A percentile compares a stretch with the other conserved stretches of the same genome.
These are phyloP conservation scores for Fratercula arctica DNA, from an alignment of 2,797 vertebrate species.

Conservation along the genomic window DNA sequence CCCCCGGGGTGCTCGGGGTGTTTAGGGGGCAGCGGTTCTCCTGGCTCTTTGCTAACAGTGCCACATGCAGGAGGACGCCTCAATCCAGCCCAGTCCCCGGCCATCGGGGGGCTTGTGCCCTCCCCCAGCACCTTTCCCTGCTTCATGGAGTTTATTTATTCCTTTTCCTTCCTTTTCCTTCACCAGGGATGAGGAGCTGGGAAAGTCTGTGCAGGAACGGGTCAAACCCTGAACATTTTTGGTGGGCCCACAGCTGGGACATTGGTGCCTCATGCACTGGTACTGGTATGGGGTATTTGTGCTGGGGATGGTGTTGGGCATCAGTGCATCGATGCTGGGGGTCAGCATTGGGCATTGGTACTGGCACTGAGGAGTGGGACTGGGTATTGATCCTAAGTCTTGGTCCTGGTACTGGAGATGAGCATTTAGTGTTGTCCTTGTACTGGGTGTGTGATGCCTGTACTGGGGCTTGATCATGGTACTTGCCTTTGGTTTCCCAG, in stretches of 20 bases:
- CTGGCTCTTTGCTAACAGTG: neutral
- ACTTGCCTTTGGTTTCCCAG: neutral
- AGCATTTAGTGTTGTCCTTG: neutral
- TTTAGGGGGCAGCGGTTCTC: neutral
- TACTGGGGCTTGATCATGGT: neutral
- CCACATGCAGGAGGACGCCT: accelerated
- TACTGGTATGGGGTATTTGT: neutral
- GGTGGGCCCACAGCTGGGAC: neutral
- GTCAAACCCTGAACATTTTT: neutral
- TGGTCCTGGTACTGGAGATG: neutral
- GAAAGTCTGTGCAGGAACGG: neutral
- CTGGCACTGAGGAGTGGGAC: neutral
- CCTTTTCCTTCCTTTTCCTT: neutral
- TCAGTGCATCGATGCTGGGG: neutral
- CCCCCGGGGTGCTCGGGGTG: accelerated
- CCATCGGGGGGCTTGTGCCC: accelerated
- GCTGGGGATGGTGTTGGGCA: neutral
- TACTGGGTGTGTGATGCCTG: neutral
- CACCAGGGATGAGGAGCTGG: neutral
- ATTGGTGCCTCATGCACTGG: accelerated
- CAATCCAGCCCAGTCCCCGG: neutral
- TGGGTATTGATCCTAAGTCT: neutral
- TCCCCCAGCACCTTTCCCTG: neutral
- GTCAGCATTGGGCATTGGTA: neutral
- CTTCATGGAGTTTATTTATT: neutral